Evolutionary conservation across 2,888 invertebrate species (phyloP).

Genomic region (Incurvaria masculella): DNA sequence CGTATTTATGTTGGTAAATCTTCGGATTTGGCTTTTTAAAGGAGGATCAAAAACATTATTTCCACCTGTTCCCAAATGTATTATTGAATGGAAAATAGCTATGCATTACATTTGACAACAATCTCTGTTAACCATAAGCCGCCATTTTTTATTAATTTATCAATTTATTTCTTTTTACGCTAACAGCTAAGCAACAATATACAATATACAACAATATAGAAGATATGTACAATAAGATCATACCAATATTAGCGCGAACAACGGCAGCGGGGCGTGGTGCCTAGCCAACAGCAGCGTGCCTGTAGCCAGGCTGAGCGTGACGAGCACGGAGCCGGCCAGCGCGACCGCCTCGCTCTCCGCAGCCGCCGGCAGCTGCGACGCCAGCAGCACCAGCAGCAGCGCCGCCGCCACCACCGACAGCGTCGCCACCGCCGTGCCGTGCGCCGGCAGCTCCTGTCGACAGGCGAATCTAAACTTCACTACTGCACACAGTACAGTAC

Average conservation of each 20-base stretch:
- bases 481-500: not conserved
- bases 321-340: slow-evolving; percentile 58
- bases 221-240: too few species aligned
- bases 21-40: too few species aligned
- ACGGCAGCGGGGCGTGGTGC: slow-evolving; percentile 61
- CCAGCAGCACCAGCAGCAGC: slow-evolving; percentile 46
- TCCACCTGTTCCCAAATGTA: too few species aligned
- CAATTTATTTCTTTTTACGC: too few species aligned
- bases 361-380: slow-evolving; percentile 56
- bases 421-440: slow-evolving; percentile 41
- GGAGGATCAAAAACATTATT: too few species aligned
- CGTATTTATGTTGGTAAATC: too few species aligned
- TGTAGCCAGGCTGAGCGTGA: slow-evolving; percentile 55
- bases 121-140: too few species aligned
- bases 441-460: slow-evolving; percentile 54
- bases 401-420: slow-evolving; percentile 53
- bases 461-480: slow-evolving; percentile 18
- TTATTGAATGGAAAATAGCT: too few species aligned
- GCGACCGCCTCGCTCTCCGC: slow-evolving; percentile 61
- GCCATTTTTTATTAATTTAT: too few species aligned
- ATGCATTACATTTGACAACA: too few species aligned
- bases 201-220: too few species aligned
- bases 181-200: too few species aligned
- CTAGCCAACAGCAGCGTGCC: slow-evolving; percentile 61
- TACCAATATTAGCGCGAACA: slow-evolving; percentile 73